Evolutionary conservation across 92 coral and sea anemone genomes (phyloP).

Genomic region (Metridium senile): DNA sequence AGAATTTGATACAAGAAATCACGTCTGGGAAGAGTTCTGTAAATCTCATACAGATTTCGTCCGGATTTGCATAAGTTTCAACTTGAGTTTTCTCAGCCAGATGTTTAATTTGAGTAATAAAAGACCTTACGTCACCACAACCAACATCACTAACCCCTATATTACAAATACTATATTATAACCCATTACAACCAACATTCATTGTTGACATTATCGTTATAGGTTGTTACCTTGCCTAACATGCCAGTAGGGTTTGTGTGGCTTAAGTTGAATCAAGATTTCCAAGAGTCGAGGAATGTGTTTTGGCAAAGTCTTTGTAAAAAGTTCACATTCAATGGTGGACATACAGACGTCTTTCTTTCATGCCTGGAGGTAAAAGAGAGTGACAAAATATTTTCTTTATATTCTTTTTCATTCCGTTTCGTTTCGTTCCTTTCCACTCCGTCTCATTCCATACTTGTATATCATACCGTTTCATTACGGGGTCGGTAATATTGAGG

Average conservation of each 20-base stretch:
- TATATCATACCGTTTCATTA: too few species aligned
- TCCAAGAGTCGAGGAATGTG: background rate
- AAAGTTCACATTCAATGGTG: background rate
- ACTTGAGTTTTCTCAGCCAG: too few species aligned
- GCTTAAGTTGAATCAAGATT: conserved; percentile 3
- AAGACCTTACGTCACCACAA: too few species aligned
- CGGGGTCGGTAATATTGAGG: too few species aligned
- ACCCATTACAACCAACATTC: too few species aligned
- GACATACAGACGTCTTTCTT: background rate
- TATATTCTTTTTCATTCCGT: background rate
- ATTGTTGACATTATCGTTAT: too few species aligned
- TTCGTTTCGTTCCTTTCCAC: background rate
- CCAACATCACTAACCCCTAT: background rate
- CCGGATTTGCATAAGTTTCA: too few species aligned
- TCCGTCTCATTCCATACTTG: too few species aligned
- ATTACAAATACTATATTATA: too few species aligned
- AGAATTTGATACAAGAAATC: background rate
- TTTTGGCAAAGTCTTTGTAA: background rate
- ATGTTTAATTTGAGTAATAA: too few species aligned
- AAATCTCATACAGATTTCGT: too few species aligned
- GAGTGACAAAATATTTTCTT: background rate
- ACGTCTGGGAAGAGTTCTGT: too few species aligned
- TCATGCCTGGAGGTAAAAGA: background rate
- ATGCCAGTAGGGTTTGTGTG: background rate
- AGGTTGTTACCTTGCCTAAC: conserved; percentile 4